These are phyloP conservation scores for Trinorchestia longiramus DNA, from an alignment of 1,140 invertebrate genomes.

Conservation along the genomic window DNA sequence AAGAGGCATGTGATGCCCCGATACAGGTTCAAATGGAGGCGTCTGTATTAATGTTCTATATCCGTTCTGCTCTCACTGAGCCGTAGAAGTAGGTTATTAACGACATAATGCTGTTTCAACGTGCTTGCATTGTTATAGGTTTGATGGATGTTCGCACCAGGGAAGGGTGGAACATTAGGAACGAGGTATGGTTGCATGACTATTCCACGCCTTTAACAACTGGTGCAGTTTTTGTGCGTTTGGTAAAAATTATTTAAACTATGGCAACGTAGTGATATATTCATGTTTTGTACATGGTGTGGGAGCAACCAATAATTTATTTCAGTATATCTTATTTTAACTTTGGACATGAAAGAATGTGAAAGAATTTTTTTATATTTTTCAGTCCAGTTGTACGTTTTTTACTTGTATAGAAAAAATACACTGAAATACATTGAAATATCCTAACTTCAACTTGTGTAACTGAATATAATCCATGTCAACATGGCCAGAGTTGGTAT, in stretches of 20 bases:
- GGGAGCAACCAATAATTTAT: neutral
- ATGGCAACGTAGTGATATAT: neutral
- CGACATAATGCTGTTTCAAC: neutral
- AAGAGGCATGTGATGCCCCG: neutral
- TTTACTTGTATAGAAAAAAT: neutral
- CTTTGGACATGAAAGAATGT: neutral
- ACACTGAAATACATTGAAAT: neutral
- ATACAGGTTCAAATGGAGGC: neutral
- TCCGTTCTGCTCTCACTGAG: neutral
- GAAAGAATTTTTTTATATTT: neutral
- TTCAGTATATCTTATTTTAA: neutral
- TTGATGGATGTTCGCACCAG: neutral
- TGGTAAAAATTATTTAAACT: neutral
- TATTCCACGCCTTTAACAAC: neutral
- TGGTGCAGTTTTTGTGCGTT: neutral
- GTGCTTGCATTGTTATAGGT: neutral
- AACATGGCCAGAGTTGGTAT: neutral
- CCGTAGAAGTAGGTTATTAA: neutral
- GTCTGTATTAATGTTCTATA: neutral
- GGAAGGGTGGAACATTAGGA: neutral
- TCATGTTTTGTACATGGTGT: neutral
- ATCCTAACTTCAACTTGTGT: neutral
- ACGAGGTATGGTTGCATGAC: neutral
- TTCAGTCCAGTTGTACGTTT: neutral
- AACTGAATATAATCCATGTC: neutral